These are phyloP conservation scores for Noctuana brunneofusca DNA, from an alignment of 2,888 invertebrate species.

Conservation along the genomic window DNA sequence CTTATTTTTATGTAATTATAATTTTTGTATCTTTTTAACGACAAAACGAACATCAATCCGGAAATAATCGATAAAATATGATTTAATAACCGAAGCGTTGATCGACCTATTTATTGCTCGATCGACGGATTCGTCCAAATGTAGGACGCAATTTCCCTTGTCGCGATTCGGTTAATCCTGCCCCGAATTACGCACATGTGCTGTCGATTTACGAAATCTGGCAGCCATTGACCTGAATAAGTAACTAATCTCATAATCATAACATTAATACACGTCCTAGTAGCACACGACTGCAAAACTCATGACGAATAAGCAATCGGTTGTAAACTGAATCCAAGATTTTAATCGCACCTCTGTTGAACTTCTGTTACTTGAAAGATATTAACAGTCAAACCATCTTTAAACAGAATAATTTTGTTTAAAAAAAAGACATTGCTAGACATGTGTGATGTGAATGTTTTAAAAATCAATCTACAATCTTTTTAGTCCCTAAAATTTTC, in stretches of 20 bases:
- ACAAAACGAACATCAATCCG: neutral
- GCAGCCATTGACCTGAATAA: conserved; percentile 22
- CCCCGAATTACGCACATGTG: conserved; percentile 31
- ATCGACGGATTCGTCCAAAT: conserved; percentile 31
- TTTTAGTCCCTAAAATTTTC: too few species aligned
- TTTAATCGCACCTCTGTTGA: too few species aligned
- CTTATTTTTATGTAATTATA: too few species aligned
- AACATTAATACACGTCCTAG: conserved; percentile 8
- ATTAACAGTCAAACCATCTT: too few species aligned
- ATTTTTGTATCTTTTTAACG: neutral
- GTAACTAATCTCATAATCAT: conserved; percentile 17
- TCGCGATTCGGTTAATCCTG: conserved; percentile 33
- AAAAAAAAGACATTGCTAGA: too few species aligned
- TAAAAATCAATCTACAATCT: too few species aligned
- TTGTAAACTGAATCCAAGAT: too few species aligned
- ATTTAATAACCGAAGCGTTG: conserved; percentile 26
- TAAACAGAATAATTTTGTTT: too few species aligned
- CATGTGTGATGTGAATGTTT: too few species aligned
- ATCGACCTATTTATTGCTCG: conserved; percentile 33
- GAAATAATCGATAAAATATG: conserved; percentile 27
- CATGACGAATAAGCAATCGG: too few species aligned
- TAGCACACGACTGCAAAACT: neutral
- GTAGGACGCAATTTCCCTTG: conserved; percentile 33
- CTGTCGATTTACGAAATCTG: conserved; percentile 29
- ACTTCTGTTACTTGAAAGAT: too few species aligned